Conservation (phyloP, 1,140 invertebrate genomes). For the Archivesica marissinica region DNA sequence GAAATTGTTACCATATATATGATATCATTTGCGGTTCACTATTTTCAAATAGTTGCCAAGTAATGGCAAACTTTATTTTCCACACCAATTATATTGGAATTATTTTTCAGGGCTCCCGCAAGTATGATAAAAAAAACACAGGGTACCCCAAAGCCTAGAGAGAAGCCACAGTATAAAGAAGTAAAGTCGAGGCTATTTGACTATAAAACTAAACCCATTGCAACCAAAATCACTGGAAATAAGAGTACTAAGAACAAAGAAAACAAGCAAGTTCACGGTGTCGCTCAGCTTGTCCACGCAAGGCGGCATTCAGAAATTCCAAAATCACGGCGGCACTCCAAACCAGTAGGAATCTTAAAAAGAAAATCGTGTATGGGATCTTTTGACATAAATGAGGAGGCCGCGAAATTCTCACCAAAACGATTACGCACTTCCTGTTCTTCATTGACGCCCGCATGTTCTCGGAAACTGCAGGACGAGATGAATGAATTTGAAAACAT, state of each 20-base stretch:
- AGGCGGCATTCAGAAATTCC: slow-evolving; percentile 36
- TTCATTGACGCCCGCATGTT: not conserved
- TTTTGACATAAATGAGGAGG: slow-evolving; percentile 25
- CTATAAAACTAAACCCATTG: slow-evolving; percentile 33
- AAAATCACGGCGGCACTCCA: not conserved
- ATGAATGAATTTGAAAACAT: not conserved
- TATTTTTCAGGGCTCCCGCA: not conserved
- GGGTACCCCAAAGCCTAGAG: not conserved
- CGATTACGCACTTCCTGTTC: not conserved
- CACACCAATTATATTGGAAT: not conserved
- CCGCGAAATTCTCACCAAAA: not conserved
- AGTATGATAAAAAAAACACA: slow-evolving; percentile 3
- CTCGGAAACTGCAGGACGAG: not conserved
- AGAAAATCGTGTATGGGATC: slow-evolving; percentile 52
- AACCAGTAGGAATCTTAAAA: slow-evolving; percentile 50
- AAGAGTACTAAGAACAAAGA: not conserved
- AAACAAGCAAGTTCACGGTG: not conserved
- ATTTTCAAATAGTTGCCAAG: not conserved
- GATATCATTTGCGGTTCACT: not conserved
- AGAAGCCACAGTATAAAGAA: not conserved
- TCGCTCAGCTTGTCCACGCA: not conserved
- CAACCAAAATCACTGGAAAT: not conserved
- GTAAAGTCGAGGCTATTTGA: slow-evolving; percentile 57
- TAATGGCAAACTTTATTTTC: not conserved
- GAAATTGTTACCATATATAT: not conserved